A percentile compares a stretch with the other conserved stretches of the same genome.
These are phyloP conservation scores for Drosophila bipectinata DNA, from an alignment of 1,140 invertebrate species.

Conservation along the genomic window DNA sequence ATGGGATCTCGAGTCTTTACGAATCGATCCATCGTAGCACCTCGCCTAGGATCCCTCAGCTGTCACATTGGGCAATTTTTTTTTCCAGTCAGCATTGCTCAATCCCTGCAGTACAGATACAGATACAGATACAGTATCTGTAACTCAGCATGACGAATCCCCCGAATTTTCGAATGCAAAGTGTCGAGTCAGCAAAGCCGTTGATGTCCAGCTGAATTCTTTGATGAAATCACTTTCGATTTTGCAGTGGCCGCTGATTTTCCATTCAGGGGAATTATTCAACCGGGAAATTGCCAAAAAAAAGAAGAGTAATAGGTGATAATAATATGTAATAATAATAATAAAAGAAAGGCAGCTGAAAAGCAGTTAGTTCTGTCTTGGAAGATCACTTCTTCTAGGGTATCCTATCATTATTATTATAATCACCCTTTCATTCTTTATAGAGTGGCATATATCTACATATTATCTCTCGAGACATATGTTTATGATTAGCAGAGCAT, in stretches of 20 bases:
- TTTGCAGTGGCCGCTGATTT: constrained; percentile 52
- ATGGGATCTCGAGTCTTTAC: constrained; percentile 13
- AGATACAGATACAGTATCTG: constrained; percentile 6
- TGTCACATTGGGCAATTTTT: constrained; percentile 61
- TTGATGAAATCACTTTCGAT: constrained; percentile 59
- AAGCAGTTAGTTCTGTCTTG: neutral
- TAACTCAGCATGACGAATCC: constrained; percentile 61
- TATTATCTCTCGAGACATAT: neutral
- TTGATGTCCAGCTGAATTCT: constrained; percentile 41
- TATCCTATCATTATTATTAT: too few species aligned
- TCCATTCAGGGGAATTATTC: constrained; percentile 48
- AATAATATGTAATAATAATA: neutral
- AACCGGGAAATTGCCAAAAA: constrained; percentile 71
- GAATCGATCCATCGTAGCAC: constrained; percentile 37
- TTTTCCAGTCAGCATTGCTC: constrained; percentile 1
- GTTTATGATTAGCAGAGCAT: constrained; percentile 69
- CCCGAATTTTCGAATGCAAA: constrained; percentile 55
- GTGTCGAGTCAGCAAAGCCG: constrained; percentile 46
- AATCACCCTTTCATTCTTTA: too few species aligned
- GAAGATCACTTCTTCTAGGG: too few species aligned
- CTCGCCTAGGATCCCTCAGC: constrained; percentile 48
- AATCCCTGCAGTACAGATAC: neutral
- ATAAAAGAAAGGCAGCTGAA: neutral
- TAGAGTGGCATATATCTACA: too few species aligned
- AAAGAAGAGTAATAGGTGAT: constrained; percentile 1